A percentile compares a stretch with the other conserved stretches of the same genome.
Evolutionary conservation across 2,888 invertebrate species (phyloP).

Genomic region (Chymomyza caudatula): DNA sequence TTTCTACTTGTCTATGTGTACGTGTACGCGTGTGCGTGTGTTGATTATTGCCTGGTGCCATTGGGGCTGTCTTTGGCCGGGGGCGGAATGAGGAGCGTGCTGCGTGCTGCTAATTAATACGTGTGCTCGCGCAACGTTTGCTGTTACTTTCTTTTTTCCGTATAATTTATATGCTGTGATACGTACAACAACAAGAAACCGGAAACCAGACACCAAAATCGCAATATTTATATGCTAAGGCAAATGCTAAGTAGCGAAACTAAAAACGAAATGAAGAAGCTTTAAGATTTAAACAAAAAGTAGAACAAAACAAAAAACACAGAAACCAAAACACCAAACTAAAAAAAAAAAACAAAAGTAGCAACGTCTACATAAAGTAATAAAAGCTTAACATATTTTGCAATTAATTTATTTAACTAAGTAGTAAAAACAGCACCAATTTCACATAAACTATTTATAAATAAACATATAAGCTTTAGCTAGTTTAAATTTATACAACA

Average conservation of each 20-base stretch:
- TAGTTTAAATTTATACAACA: constrained; percentile 59
- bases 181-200: constrained; percentile 48
- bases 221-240: not conserved
- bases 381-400: constrained; percentile 20
- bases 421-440: constrained; percentile 63
- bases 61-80: constrained; percentile 27
- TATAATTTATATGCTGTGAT: constrained; percentile 62
- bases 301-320: constrained; percentile 11
- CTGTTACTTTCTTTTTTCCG: not conserved
- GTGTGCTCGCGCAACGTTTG: constrained; percentile 15
- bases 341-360: constrained; percentile 22
- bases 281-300: not conserved
- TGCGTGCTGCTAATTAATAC: constrained; percentile 48
- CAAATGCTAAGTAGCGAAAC: not conserved
- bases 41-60: not conserved
- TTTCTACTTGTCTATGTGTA: constrained; percentile 7
- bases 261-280: constrained; percentile 15
- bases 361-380: constrained; percentile 53
- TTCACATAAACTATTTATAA: constrained; percentile 38
- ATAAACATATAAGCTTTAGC: constrained; percentile 55
- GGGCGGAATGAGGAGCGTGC: constrained; percentile 39
- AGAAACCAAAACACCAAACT: constrained; percentile 7
- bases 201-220: constrained; percentile 12
- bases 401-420: constrained; percentile 12
- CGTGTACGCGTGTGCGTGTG: not conserved